Base-by-base conservation (phyloP, 1,140 invertebrate species). In the Zaprionus ghesquierei region DNA sequence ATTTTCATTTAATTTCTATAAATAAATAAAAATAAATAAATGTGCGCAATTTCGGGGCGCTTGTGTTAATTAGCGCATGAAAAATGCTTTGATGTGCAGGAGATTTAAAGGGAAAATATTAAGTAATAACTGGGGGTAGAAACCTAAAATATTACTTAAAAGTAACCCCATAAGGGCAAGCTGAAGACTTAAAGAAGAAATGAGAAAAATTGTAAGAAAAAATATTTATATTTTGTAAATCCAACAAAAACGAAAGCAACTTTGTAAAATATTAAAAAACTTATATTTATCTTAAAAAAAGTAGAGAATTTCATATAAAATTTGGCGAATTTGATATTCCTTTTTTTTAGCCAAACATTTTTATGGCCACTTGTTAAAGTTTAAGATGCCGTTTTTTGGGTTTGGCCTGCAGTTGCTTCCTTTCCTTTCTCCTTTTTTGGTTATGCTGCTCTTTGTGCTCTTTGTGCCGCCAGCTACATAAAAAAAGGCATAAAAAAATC, bases 51-150 rank as follows among this genome's bases (percentile, higher is more conserved):
- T 69, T 38, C 46, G 53, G 33, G 20, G 25, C 49, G 10, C 29
- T 22, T 46, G 18, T 46, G 54, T 55, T 86, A 86, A 85, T 85
- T 85, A 81, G 58, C 54, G 63, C 61, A 77, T 81, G 50, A 54
- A 63, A 59, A 73, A 69, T 65, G 38, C 74, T 74, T 79, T 77
- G 66, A 60, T 62, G 68, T 60, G 22, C 56, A 5, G 31, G 5
- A 12, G n/a, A 33, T 27, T 35, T 25, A 25, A 65, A 59, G n/a
- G n/a, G n/a, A n/a, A n/a, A 59, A 33, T 15, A 59, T 41, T 33
- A 23, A 20, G 3, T 46, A 46, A 46, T 46, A 22, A 46, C 41
- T 10, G 5, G 27, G 35, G 6, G 6, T 9, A 8, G 5, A 29
- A 31, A 31, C 12, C 6, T 10, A 4, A 41, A 63, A 29, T 18